Conservation (phyloP, 1,140 invertebrate genomes). For the Marisa cornuarietis region DNA sequence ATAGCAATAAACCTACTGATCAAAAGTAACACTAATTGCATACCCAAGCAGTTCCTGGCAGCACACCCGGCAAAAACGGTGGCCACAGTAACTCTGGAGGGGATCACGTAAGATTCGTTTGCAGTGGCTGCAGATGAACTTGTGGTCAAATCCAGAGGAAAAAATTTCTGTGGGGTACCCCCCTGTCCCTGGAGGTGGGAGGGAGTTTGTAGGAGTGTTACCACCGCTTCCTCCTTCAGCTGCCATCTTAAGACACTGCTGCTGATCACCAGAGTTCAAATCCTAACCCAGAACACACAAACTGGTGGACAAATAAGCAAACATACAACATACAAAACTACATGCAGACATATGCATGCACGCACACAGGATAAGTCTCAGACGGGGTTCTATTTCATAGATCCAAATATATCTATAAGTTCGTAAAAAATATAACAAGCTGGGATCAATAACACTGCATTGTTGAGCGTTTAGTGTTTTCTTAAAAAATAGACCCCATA, state of each 20-base stretch:
- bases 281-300: too few species aligned
- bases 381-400: too few species aligned
- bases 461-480: too few species aligned
- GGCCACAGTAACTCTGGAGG: slow-evolving; percentile 83
- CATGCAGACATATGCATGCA: not conserved
- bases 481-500: too few species aligned
- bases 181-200: slow-evolving; percentile 23
- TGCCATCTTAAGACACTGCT: slow-evolving; percentile 5
- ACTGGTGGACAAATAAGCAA: not conserved
- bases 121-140: slow-evolving; percentile 47
- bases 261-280: not conserved
- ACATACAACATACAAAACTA: not conserved
- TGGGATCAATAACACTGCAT: too few species aligned
- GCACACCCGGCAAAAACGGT: slow-evolving; percentile 84
- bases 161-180: slow-evolving; percentile 48
- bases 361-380: not conserved
- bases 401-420: too few species aligned
- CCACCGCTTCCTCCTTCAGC: slow-evolving; percentile 14
- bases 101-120: slow-evolving; percentile 72
- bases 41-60: slow-evolving; percentile 82
- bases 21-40: not conserved
- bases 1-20: too few species aligned
- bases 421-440: too few species aligned
- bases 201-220: slow-evolving; percentile 19
- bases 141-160: slow-evolving; percentile 39